Evolutionary conservation across 2,113 vertebrate species (phyloP).

Genomic region (Plotosus lineatus): DNA sequence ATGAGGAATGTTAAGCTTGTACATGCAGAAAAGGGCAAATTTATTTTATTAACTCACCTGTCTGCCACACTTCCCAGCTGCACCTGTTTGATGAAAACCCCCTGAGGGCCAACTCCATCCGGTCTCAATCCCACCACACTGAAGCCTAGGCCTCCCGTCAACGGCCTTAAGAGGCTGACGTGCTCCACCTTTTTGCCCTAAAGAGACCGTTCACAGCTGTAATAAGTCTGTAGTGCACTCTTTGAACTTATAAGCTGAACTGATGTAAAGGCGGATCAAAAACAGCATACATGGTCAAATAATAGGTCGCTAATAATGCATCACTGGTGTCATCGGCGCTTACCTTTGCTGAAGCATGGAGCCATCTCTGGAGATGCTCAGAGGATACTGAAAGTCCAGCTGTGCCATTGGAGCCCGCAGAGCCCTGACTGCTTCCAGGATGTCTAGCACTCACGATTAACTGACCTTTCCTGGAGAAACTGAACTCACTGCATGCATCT

Average conservation of each 20-base stretch:
- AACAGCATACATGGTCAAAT: not conserved
- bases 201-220: constrained; percentile 37
- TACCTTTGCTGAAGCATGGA: constrained; percentile 83
- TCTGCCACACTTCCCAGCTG: constrained; percentile 88
- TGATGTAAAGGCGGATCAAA: not conserved
- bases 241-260: not conserved
- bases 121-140: constrained; percentile 88
- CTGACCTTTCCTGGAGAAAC: constrained; percentile 87
- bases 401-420: constrained; percentile 63
- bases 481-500: constrained; percentile 79
- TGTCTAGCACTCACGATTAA: constrained; percentile 82
- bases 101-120: constrained; percentile 72
- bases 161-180: constrained; percentile 83
- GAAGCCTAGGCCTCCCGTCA: constrained; percentile 87
- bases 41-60: constrained; percentile 73
- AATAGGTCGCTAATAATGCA: not conserved
- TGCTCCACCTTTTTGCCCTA: constrained; percentile 84
- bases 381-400: constrained; percentile 56
- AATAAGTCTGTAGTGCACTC: not conserved
- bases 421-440: constrained; percentile 55
- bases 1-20: not conserved
- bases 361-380: constrained; percentile 79
- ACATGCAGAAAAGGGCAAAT: not conserved
- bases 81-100: constrained; percentile 88
- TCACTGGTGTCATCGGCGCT: not conserved